phyloP scores from a whole-genome alignment of 2,888 invertebrate species.

The Hemicrepidius hirtus region DNA sequence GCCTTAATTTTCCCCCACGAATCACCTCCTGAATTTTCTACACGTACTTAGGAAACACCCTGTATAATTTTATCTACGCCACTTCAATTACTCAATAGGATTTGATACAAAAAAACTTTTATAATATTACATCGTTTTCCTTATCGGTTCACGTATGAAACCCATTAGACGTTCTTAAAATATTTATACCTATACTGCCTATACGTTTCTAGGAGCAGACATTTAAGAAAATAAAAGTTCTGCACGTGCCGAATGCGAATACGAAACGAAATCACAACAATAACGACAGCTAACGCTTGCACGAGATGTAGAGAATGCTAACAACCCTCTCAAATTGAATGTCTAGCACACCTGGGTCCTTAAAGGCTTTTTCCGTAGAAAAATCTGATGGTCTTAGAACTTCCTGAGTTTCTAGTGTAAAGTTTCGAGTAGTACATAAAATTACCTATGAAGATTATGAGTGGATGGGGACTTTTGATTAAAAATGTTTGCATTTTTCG shows the following conservation, averaged over 20 bases:
- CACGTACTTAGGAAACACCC: too few species aligned
- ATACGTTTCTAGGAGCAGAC: background rate
- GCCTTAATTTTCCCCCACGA: too few species aligned
- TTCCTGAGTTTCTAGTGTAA: too few species aligned
- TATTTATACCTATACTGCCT: too few species aligned
- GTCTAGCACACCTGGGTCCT: conserved; percentile 35
- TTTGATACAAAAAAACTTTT: too few species aligned
- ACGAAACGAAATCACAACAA: conserved; percentile 46
- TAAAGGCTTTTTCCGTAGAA: background rate
- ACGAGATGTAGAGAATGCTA: conserved; percentile 37
- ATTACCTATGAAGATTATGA: too few species aligned
- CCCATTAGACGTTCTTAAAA: background rate
- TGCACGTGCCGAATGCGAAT: conserved; percentile 44
- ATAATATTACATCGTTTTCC: background rate
- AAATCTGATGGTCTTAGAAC: background rate
- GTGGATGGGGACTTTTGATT: too few species aligned
- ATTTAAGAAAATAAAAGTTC: conserved; percentile 32
- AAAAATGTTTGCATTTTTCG: too few species aligned
- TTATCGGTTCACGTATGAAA: conserved; percentile 8
- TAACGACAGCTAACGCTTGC: conserved; percentile 40
- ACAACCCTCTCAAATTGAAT: conserved; percentile 40
- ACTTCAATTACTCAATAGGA: too few species aligned
- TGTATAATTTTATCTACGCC: too few species aligned
- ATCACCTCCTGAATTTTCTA: too few species aligned
- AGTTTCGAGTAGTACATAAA: too few species aligned